Conservation (phyloP, 1,140 invertebrate genomes). For the Drosophila insularis region DNA sequence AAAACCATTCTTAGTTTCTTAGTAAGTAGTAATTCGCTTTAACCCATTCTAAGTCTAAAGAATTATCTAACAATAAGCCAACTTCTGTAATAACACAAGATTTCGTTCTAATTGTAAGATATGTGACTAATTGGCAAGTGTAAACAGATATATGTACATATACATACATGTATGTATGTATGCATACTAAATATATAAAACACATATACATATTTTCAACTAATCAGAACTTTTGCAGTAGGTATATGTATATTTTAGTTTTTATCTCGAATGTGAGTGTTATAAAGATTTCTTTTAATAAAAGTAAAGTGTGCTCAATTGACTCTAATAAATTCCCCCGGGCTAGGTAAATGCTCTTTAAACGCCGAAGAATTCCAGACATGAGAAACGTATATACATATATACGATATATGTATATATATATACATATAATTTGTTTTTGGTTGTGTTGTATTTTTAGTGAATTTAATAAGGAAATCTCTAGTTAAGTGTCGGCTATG, state of each 20-base stretch:
- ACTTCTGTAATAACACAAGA: neutral
- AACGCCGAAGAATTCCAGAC: neutral
- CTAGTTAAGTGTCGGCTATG: slow-evolving; percentile 46
- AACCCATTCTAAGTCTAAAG: no score
- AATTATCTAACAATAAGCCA: neutral
- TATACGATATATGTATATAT: slow-evolving; percentile 6
- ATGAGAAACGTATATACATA: neutral
- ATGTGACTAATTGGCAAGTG: neutral
- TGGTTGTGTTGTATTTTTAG: slow-evolving; percentile 46
- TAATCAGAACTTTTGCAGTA: neutral
- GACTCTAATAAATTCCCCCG: slow-evolving; percentile 57
- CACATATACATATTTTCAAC: neutral
- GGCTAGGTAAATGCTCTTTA: slow-evolving; percentile 36
- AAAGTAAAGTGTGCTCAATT: slow-evolving; percentile 72
- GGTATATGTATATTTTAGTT: slow-evolving; percentile 27
- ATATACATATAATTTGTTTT: slow-evolving; percentile 20
- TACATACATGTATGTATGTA: neutral
- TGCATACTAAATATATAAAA: slow-evolving; percentile 8
- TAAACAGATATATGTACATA: neutral
- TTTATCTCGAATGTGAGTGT: slow-evolving; percentile 47
- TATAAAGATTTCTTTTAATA: slow-evolving; percentile 72
- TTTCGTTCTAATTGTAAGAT: neutral
- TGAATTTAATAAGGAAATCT: slow-evolving; percentile 77
- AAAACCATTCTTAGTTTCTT: no score
- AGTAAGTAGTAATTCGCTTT: no score